A percentile compares a stretch with the other conserved stretches of the same genome.
These are phyloP conservation scores for Eupeodes corollae DNA, from an alignment of 1,140 invertebrate genomes.

Conservation along the genomic window DNA sequence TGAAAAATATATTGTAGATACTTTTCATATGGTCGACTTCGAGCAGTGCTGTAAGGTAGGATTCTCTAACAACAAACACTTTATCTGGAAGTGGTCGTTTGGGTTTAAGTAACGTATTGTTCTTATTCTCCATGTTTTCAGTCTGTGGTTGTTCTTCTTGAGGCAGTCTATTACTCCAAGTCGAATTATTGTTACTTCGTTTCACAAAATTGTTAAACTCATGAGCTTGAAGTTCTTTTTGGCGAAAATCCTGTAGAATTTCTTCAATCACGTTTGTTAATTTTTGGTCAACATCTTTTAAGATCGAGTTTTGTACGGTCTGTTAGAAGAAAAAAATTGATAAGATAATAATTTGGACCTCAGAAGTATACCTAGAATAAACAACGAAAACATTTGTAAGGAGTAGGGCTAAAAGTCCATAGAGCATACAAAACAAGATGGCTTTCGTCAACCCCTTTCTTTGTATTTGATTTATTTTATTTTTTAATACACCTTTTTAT, in stretches of 20 bases:
- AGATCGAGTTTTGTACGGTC: slow-evolving; percentile 15
- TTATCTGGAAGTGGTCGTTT: slow-evolving; percentile 42
- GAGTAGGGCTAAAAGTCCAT: no score
- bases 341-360: no score
- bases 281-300: slow-evolving; percentile 23
- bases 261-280: slow-evolving; percentile 25
- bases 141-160: slow-evolving; percentile 3
- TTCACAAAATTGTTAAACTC: slow-evolving; percentile 25
- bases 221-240: slow-evolving; percentile 21
- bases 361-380: no score
- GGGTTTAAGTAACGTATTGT: neutral
- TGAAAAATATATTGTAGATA: slow-evolving; percentile 75
- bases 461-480: no score
- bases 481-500: no score
- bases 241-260: slow-evolving; percentile 27
- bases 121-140: neutral
- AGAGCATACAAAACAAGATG: no score
- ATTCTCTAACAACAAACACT: slow-evolving; percentile 57
- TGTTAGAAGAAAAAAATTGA: no score
- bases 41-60: slow-evolving; percentile 65
- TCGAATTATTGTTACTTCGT: slow-evolving; percentile 8
- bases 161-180: slow-evolving; percentile 25
- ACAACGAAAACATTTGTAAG: no score
- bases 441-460: no score
- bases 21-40: slow-evolving; percentile 68